phyloP scores from a whole-genome alignment of 2,113 vertebrate genomes.

The Rissa tridactyla region DNA sequence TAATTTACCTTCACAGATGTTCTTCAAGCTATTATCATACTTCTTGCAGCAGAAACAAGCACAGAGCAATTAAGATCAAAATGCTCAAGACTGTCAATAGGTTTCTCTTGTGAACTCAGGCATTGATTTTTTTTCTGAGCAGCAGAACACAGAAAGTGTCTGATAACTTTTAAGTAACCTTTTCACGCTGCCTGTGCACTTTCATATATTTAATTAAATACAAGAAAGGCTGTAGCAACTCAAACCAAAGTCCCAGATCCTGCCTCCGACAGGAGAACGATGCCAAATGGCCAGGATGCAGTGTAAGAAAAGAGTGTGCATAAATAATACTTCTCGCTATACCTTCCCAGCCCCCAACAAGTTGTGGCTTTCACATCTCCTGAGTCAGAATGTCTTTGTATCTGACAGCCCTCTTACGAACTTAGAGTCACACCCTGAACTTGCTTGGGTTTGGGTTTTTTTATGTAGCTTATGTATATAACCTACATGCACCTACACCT shows the following conservation, averaged over 20 bases:
- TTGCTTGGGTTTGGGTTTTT: background rate
- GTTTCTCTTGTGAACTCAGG: background rate
- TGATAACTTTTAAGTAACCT: constrained; percentile 35
- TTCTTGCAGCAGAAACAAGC: constrained; percentile 13
- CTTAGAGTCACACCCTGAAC: background rate
- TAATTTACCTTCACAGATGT: constrained; percentile 27
- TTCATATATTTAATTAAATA: background rate
- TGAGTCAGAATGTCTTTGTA: background rate
- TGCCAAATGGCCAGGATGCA: background rate
- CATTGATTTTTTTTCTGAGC: constrained; percentile 30
- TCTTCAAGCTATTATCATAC: constrained; percentile 9
- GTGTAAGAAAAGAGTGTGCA: background rate
- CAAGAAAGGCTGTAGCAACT: background rate
- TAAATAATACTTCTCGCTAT: background rate
- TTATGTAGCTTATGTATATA: background rate
- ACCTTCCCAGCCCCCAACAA: background rate
- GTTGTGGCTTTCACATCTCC: background rate
- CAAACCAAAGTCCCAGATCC: background rate
- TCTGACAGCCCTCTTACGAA: background rate
- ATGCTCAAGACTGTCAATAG: constrained; percentile 26
- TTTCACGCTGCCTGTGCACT: background rate
- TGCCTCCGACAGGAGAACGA: accelerated
- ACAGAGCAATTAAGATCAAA: constrained; percentile 57
- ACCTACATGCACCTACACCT: background rate
- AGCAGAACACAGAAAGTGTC: background rate